Conservation (phyloP, 2,888 invertebrate genomes). For the Aphodius granarius region DNA sequence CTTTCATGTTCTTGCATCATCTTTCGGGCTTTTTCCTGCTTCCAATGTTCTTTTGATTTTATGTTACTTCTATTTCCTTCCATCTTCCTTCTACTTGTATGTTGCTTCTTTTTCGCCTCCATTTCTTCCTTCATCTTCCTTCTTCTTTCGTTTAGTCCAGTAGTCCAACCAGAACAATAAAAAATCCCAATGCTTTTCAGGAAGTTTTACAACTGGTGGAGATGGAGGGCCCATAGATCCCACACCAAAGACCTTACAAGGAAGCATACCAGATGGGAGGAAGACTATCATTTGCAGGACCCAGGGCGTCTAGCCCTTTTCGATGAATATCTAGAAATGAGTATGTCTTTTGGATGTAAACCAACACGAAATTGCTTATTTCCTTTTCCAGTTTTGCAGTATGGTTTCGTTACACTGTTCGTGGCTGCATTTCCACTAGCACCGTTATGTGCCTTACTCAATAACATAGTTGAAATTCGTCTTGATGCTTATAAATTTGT, state of each 20-base stretch:
- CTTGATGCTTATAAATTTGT: slow-evolving; percentile 97
- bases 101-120: no score
- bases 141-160: no score
- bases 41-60: no score
- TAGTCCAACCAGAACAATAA: background rate
- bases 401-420: slow-evolving; percentile 95
- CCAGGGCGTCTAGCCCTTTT: slow-evolving; percentile 88
- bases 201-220: slow-evolving; percentile 89
- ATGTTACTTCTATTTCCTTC: no score
- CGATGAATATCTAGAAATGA: slow-evolving; percentile 98
- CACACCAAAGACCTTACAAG: slow-evolving; percentile 73
- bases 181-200: slow-evolving; percentile 55
- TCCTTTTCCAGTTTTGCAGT: slow-evolving; percentile 85
- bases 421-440: slow-evolving; percentile 97
- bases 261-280: slow-evolving; percentile 86
- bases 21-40: no score
- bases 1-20: no score
- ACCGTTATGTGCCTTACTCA: slow-evolving; percentile 90
- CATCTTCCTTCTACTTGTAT: no score
- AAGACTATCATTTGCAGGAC: slow-evolving; percentile 90
- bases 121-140: no score
- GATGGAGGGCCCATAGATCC: slow-evolving; percentile 74
- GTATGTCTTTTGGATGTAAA: slow-evolving; percentile 58
- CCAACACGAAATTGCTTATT: slow-evolving; percentile 16
- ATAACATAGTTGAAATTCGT: slow-evolving; percentile 94